Conservation (phyloP, 2,113 vertebrate genomes). For the Heliornis fulica region DNA sequence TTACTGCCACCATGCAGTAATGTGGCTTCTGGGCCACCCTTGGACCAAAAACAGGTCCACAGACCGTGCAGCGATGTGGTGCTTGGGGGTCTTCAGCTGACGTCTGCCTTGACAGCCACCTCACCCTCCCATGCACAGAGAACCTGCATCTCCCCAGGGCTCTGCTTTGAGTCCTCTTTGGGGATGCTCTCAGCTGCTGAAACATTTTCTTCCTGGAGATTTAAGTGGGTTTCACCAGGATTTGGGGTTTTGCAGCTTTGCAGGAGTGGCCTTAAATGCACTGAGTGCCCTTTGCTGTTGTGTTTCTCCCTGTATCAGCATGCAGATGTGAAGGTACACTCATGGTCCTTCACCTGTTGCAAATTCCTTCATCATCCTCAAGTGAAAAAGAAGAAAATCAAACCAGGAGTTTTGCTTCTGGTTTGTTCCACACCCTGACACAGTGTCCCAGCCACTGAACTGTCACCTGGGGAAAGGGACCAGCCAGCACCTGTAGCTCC, state of each 20-base stretch:
- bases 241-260: background rate
- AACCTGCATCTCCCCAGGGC: background rate
- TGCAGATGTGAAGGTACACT: fast-evolving
- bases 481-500: background rate
- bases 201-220: background rate
- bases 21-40: background rate
- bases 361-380: background rate
- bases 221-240: background rate
- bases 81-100: background rate
- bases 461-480: background rate
- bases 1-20: fast-evolving
- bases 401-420: background rate
- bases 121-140: fast-evolving
- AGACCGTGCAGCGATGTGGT: background rate
- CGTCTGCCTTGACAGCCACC: fast-evolving
- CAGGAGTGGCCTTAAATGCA: fast-evolving
- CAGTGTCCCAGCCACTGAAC: background rate
- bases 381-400: background rate
- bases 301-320: background rate
- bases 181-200: background rate
- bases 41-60: background rate
- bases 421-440: background rate
- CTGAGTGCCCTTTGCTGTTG: fast-evolving
- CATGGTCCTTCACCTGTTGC: fast-evolving
- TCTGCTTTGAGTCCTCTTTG: background rate